phyloP scores from a whole-genome alignment of 1,140 invertebrate species.

The Lepidurus apus region DNA sequence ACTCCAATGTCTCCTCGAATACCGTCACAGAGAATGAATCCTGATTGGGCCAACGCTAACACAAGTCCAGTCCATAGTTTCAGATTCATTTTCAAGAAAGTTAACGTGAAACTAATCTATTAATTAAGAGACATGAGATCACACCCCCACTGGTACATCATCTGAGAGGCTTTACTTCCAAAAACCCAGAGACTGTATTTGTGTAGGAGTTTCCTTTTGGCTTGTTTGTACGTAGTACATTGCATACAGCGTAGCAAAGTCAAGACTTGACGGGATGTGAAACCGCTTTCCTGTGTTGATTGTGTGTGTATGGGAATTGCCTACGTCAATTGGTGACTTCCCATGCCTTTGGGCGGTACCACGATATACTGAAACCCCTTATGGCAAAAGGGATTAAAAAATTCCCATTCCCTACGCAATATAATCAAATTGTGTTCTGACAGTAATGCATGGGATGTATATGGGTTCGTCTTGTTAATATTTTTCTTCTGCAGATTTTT shows the following conservation, averaged over 20 bases:
- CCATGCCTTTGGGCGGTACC: not conserved
- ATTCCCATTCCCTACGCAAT: no score
- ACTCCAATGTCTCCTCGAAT: not conserved
- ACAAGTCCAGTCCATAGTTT: not conserved
- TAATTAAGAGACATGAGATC: not conserved
- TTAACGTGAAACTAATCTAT: not conserved
- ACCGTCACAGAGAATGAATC: not conserved
- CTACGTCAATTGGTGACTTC: not conserved
- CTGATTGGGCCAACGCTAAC: not conserved
- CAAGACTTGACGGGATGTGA: not conserved
- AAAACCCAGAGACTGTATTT: not conserved
- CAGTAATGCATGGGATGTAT: no score
- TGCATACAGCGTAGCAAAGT: not conserved
- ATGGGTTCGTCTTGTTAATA: no score
- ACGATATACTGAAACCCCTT: not conserved
- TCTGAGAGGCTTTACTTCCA: not conserved
- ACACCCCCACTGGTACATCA: not conserved
- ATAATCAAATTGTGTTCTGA: no score
- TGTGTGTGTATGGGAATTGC: not conserved
- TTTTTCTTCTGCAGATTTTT: no score
- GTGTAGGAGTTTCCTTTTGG: not conserved
- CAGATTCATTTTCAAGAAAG: not conserved
- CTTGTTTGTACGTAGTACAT: not conserved
- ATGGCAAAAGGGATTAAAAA: no score
- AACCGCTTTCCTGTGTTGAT: conserved; percentile 9